phyloP scores from a whole-genome alignment of 2,888 invertebrate species.

The Erebia aethiops region DNA sequence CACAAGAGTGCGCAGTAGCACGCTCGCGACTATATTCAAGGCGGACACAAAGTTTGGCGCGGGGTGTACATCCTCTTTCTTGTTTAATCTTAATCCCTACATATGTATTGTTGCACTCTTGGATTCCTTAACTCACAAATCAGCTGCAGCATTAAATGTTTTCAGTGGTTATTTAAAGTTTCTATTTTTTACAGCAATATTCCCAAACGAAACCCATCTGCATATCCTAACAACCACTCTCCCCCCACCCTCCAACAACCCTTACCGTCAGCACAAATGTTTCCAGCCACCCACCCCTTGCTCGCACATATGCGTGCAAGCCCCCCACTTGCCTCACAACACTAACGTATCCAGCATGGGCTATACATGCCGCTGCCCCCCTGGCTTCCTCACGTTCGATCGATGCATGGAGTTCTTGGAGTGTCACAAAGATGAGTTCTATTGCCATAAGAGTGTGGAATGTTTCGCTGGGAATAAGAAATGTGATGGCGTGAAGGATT shows the following conservation, averaged over 20 bases:
- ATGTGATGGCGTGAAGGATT: slow-evolving; percentile 82
- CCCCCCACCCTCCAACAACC: slow-evolving; percentile 45
- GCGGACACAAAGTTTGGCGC: too few relatives aligned
- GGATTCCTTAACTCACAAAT: too few relatives aligned
- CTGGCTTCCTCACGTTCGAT: slow-evolving; percentile 79
- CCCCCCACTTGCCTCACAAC: slow-evolving; percentile 43
- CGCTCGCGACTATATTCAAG: too few relatives aligned
- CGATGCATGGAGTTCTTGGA: slow-evolving; percentile 81
- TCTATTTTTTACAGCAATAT: slow-evolving; percentile 69
- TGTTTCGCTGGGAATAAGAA: slow-evolving; percentile 62
- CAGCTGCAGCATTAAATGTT: too few relatives aligned
- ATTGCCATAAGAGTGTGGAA: slow-evolving; percentile 69
- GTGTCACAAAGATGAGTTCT: slow-evolving; percentile 77
- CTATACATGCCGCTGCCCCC: slow-evolving; percentile 85
- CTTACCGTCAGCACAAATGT: slow-evolving; percentile 81
- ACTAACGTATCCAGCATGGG: slow-evolving; percentile 39
- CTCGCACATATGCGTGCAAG: slow-evolving; percentile 88
- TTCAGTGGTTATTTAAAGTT: not conserved
- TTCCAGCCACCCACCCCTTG: slow-evolving; percentile 84
- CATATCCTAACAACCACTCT: slow-evolving; percentile 56
- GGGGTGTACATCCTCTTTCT: too few relatives aligned
- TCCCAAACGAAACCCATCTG: slow-evolving; percentile 72
- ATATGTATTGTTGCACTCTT: too few relatives aligned
- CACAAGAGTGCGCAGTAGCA: too few relatives aligned
- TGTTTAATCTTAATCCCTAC: too few relatives aligned